Evolutionary conservation across 2,888 invertebrate species (phyloP), one percentile per base, ranked within the genome.

Genomic region (Smittia sp.): DNA sequence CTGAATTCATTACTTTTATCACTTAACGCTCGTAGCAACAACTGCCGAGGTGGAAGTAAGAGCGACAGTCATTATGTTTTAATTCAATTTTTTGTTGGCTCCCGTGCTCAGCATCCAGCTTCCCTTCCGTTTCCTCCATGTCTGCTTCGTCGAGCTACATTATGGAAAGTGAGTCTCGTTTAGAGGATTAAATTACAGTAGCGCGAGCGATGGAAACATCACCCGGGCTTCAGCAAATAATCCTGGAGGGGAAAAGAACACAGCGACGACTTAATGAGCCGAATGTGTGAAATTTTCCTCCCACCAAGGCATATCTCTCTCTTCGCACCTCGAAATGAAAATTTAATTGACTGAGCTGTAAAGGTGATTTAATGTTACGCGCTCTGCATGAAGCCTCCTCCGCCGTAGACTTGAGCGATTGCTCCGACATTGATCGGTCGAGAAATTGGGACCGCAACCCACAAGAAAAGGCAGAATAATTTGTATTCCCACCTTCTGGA

Each of bases 1-100:
- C 65, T 27, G 32, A 65, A 24, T 65, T 65, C 65, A 65, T 65
- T 65, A 65, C 15, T 25, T 65, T 65, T 65, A 27, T 27, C 32
- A 32, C 65, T 65, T 27, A 32, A 15, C 65, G 25, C 9, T 22
- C 13, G 65, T 27, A 3, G 65, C 65, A 65, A 65, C 65, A 65
- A 65, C 32, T 65, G 65, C n/a, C 25, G 32, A 4, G n/a, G 27
- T 32, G 18, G 18, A 1, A 13, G 25, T 13, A 25, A 25, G 25
- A 15, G 65, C 9, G 32, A 27, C 3, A 27, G 25, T 65, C 27
- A 65, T 32, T 65, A 27, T n/a, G 32, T 65, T 65, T 65, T 65
- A 65, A 65, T 65, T 65, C 65, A 65, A 27, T 65, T 65, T 62
- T 15, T 15, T 65, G 7, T 18, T 65, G n/a, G 25, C 27, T 27